Base-by-base conservation (phyloP, 2,888 invertebrate species). In the Norana najaformis region DNA sequence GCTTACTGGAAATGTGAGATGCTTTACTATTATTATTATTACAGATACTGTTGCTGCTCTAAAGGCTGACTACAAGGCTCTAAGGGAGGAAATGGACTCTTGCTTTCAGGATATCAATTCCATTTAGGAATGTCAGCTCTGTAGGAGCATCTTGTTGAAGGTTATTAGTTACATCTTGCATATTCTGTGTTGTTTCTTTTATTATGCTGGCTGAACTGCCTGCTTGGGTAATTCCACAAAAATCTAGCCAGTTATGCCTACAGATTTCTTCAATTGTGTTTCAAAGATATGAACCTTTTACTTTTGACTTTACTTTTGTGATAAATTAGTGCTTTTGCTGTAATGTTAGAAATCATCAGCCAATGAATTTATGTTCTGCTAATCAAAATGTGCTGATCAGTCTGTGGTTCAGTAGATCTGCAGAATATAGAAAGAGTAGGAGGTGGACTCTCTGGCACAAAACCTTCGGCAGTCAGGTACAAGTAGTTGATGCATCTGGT, bases 11-110 rank as follows among this genome's bases (percentile, higher is more conserved):
- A 47, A 69, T 8, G 23, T 47, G 47, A n/a, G 69, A 47, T 47
- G 20, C 2, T 23, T 23, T 47, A 23, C 47, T 47, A 47, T 47
- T 85, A 23, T 47, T 85, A 23, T 34, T 88, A 38, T 89, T 88
- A n/a, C 36, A 90, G 90, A 85, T 41, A 88, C 16, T 36, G 39
- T 90, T n/a, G 41, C 34, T 36, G 53, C 37, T 41, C 83, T 85
- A 36, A 41, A 88, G 36, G n/a, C 39, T 14, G 90, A 90, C 2
- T 90, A 90, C 88, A 90, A 83, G 37, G 37, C 83, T n/a, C 41
- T 90, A 23, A 85, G 88, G 36, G 90, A 90, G 41, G 90, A 90
- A 53, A 35, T 90, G 47, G 90, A 90, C 34, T 69, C 90, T 6
- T 90, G 90, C 34, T 90, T 85, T 83, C 83, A 85, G 47, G 90